A percentile compares a stretch with the other conserved stretches of the same genome.
Evolutionary conservation across 1,140 invertebrate genomes (phyloP).

Genomic region (Lordiphosa collinella): DNA sequence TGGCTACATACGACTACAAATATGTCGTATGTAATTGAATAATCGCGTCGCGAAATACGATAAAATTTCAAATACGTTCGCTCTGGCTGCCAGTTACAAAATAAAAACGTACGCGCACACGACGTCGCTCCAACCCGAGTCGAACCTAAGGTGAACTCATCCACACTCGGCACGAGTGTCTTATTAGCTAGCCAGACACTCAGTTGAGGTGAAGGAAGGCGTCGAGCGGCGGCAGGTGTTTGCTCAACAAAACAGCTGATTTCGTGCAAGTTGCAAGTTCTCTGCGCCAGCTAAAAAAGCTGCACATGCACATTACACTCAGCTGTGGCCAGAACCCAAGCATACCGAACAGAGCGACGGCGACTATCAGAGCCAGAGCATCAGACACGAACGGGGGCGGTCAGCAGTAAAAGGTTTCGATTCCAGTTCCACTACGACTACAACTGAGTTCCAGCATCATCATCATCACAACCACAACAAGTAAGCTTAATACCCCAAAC

Average conservation of each 20-base stretch:
- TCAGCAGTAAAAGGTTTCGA: conserved; percentile 14
- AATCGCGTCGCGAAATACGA: conserved; percentile 28
- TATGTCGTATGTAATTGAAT: conserved; percentile 31
- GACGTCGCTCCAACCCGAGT: conserved; percentile 36
- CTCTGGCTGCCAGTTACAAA: conserved; percentile 39
- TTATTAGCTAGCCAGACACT: not conserved
- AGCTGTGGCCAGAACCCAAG: conserved; percentile 11
- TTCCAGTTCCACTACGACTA: conserved; percentile 37
- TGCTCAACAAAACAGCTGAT: conserved; percentile 24
- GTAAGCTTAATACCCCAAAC: conserved; percentile 55
- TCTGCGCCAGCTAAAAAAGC: conserved; percentile 49
- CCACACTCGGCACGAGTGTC: conserved; percentile 18
- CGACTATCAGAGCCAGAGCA: conserved; percentile 40
- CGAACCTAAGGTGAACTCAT: conserved; percentile 15
- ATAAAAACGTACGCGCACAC: conserved; percentile 26
- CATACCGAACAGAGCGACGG: conserved; percentile 51
- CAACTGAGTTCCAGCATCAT: conserved; percentile 34
- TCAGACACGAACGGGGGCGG: conserved; percentile 10
- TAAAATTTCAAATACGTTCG: conserved; percentile 36
- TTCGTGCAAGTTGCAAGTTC: conserved; percentile 29
- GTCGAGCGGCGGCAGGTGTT: not conserved
- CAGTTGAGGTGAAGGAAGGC: not conserved
- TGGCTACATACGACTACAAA: conserved; percentile 7
- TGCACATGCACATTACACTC: conserved; percentile 50
- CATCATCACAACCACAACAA: conserved; percentile 29